Conservation (phyloP, 2,888 invertebrate genomes). For the Tetranychus truncatus region DNA sequence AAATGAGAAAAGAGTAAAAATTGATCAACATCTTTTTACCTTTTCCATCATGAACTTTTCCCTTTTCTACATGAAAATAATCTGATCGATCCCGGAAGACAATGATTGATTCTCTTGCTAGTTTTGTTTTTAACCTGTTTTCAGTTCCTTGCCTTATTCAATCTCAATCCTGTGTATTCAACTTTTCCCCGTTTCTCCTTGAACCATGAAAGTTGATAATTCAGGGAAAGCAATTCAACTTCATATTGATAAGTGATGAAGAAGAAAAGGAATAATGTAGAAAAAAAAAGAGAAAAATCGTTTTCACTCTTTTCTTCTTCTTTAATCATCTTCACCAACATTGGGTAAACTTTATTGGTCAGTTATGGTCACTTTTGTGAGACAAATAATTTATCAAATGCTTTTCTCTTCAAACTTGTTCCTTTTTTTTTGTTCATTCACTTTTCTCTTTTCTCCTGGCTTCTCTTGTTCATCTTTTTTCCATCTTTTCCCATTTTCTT, state of each 20-base stretch:
- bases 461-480: constrained; percentile 5
- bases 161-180: neutral
- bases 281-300: no score
- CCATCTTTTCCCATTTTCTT: neutral
- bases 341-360: no score
- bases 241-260: no score
- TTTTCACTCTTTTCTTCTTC: no score
- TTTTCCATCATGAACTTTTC: neutral
- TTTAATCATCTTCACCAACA: no score
- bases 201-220: no score
- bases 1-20: neutral
- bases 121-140: neutral
- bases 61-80: neutral
- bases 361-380: no score
- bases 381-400: neutral
- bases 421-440: neutral
- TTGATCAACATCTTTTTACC: neutral
- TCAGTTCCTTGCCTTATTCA: neutral
- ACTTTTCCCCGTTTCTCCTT: neutral
- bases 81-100: neutral
- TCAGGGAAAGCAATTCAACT: no score
- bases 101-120: neutral
- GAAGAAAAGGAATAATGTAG: no score
- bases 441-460: neutral
- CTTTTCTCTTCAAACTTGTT: neutral